Evolutionary conservation across 2,113 vertebrate species (phyloP), one percentile per base, ranked within the genome.

Genomic region (Hiodon tergisus): DNA sequence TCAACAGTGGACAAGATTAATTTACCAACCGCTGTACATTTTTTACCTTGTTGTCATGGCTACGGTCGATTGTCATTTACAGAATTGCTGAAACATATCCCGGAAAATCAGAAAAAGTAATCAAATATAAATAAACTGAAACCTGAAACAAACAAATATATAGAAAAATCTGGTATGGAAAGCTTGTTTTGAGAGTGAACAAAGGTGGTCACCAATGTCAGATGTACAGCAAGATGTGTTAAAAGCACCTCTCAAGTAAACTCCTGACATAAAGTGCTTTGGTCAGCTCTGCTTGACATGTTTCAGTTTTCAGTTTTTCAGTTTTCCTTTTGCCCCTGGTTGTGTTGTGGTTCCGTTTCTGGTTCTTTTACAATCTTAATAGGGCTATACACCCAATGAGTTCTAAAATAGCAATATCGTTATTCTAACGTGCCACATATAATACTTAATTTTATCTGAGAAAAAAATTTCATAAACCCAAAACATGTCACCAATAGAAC

Each of bases 401-500:
- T 59, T 6, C 70, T 59, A 11, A 11, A 71, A 71, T 14, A 62
- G 58, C 4, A 71, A 47, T 17, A 58, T 53, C 17, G 1, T 6
- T 6, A 8, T 8, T 6, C 55, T 57, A 3, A 58, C 7, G 14
- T 31, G 11, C 46, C 48, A 17, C 59, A 17, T 16, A 54, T 47
- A 48, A 6, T 50, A 4, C 7, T 11, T 7, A 2, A 48, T 60
- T 50, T 50, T 48, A 59, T 6, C 54, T 60, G 2, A 68, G 7
- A 52, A 16, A 51, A 59, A 71, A 71, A 31, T 1, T 1, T 31
- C 31, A 31, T 59, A 14, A 60, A 60, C 48, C 55, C 53, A 11
- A 71, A 71, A 71, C 70, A 59, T 59, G 48, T 10, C 60, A 31
- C 13, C 17, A 59, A n/a, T 50, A 59, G 48, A 71, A 71, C 31